Conservation (phyloP, 2,888 invertebrate genomes). For the Nymphalis c-album region DNA sequence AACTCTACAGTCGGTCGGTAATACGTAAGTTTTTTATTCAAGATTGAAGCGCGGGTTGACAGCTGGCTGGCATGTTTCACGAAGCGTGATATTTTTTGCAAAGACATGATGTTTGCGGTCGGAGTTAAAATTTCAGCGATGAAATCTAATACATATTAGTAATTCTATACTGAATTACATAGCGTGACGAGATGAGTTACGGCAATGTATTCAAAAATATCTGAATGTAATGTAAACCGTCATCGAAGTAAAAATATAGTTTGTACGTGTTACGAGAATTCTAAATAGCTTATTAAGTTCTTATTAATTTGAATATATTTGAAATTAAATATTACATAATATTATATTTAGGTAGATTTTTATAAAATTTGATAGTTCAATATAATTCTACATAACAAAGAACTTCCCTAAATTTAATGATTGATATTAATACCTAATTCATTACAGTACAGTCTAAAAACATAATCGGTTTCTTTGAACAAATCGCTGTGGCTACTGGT, state of each 20-base stretch:
- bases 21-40: conserved; percentile 26
- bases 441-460: conserved; percentile 38
- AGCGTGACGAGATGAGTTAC: conserved; percentile 33
- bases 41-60: conserved; percentile 42
- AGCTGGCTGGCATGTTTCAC: conserved; percentile 68
- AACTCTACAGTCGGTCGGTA: conserved; percentile 12
- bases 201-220: conserved; percentile 10
- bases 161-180: conserved; percentile 48
- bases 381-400: too few relatives aligned
- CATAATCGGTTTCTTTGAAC: conserved; percentile 17
- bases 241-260: neutral
- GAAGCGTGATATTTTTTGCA: conserved; percentile 76
- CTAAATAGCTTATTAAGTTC: too few relatives aligned
- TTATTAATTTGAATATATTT: too few relatives aligned
- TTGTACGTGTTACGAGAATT: too few relatives aligned
- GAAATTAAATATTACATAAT: too few relatives aligned
- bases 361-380: too few relatives aligned
- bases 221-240: neutral
- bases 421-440: neutral
- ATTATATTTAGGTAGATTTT: too few relatives aligned
- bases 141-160: conserved; percentile 58
- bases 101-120: conserved; percentile 57
- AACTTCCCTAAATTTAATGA: too few relatives aligned
- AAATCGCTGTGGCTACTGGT: conserved; percentile 26
- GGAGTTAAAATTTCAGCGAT: conserved; percentile 68